phyloP scores from a whole-genome alignment of 2,888 invertebrate genomes.

The Willowsia nigromaculata region DNA sequence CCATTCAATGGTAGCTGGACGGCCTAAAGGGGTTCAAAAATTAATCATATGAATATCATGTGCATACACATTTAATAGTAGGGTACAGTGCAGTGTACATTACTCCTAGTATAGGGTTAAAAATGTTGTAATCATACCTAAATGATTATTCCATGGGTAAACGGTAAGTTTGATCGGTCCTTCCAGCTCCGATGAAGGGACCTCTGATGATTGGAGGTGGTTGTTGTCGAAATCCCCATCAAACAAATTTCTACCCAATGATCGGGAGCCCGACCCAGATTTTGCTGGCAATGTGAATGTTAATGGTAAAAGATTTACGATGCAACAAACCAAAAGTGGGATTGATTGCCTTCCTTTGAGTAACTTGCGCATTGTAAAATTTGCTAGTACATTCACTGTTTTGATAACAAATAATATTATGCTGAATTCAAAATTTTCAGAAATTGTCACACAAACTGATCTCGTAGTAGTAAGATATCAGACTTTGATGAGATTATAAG shows the following conservation, averaged over 20 bases:
- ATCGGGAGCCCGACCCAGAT: slow-evolving; percentile 1
- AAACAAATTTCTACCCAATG: neutral
- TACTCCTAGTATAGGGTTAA: neutral
- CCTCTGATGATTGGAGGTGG: neutral
- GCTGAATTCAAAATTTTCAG: too few relatives aligned
- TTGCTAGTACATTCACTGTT: too few relatives aligned
- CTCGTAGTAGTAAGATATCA: too few relatives aligned
- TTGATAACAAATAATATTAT: too few relatives aligned
- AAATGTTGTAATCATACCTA: slow-evolving; percentile 34
- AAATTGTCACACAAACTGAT: too few relatives aligned
- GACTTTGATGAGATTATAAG: neutral
- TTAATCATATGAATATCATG: neutral
- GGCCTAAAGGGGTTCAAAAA: neutral
- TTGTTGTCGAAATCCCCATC: neutral
- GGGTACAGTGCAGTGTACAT: neutral
- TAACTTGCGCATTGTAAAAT: neutral
- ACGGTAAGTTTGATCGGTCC: slow-evolving; percentile 7
- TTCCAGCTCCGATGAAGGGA: neutral
- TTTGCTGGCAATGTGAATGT: neutral
- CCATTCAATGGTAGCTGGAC: slow-evolving; percentile 43
- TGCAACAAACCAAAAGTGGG: neutral
- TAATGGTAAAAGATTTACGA: neutral
- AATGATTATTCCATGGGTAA: slow-evolving; percentile 64
- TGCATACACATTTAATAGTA: neutral
- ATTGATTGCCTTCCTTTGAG: neutral